Conservation (phyloP, 2,888 invertebrate species). For the Myopa testacea region DNA sequence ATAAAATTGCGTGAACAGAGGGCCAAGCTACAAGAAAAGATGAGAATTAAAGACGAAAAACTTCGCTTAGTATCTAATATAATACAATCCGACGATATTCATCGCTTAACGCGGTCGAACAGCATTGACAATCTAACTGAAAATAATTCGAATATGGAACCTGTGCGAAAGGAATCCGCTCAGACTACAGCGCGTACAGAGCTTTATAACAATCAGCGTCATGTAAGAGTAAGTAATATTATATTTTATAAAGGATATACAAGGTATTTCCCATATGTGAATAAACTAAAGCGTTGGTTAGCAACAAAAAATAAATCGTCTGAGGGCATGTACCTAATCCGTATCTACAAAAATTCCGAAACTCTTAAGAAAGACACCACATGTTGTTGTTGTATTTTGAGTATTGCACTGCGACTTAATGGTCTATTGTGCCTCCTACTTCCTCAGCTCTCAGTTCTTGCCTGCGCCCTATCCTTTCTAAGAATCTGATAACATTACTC, state of each 20-base stretch:
- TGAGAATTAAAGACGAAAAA: slow-evolving; percentile 74
- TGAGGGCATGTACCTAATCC: no score
- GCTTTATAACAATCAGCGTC: slow-evolving; percentile 57
- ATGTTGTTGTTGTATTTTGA: no score
- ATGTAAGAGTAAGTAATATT: slow-evolving; percentile 51
- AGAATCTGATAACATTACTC: no score
- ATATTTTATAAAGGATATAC: not conserved
- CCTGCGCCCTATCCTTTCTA: no score
- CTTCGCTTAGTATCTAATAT: slow-evolving; percentile 74
- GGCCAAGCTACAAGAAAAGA: slow-evolving; percentile 71
- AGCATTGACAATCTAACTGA: slow-evolving; percentile 63
- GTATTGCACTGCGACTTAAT: no score
- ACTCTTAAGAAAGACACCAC: no score
- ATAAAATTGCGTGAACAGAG: slow-evolving; percentile 73
- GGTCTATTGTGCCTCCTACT: no score
- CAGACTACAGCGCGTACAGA: slow-evolving; percentile 55
- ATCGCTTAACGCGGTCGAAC: slow-evolving; percentile 57
- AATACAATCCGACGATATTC: slow-evolving; percentile 69
- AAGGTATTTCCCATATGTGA: not conserved
- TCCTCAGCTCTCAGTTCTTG: no score
- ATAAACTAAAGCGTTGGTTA: not conserved
- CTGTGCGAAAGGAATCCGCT: slow-evolving; percentile 50
- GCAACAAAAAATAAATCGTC: not conserved
- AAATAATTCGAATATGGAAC: slow-evolving; percentile 49
- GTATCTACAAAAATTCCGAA: no score